These are phyloP conservation scores for Eurystomus gularis DNA, from an alignment of 2,113 vertebrate species.

Conservation along the genomic window DNA sequence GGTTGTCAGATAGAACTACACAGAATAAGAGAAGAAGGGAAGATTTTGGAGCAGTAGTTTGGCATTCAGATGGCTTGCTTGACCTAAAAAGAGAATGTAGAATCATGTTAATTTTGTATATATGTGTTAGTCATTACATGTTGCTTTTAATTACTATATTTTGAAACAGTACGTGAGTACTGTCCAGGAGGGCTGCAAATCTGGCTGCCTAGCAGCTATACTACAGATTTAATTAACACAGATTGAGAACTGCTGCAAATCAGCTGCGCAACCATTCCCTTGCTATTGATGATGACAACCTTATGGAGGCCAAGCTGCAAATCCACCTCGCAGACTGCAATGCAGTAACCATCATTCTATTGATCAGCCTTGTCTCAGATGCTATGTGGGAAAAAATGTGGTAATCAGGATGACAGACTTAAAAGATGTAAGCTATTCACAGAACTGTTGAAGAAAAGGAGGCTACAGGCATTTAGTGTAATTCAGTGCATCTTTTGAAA, in stretches of 20 bases:
- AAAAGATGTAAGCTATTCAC: conserved; percentile 34
- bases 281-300: conserved; percentile 44
- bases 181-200: neutral
- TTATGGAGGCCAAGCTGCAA: conserved; percentile 44
- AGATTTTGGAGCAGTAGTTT: neutral
- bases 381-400: neutral
- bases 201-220: conserved; percentile 24
- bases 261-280: conserved; percentile 10
- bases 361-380: conserved; percentile 46
- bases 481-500: neutral
- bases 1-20: neutral
- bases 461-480: neutral
- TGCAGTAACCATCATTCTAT: neutral
- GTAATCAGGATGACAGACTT: neutral
- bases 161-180: neutral
- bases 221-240: conserved; percentile 62
- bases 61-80: neutral
- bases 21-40: neutral
- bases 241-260: conserved; percentile 12
- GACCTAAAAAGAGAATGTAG: neutral
- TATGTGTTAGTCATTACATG: neutral
- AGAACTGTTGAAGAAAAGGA: neutral
- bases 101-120: neutral
- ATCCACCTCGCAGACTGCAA: neutral
- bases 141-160: neutral